These are phyloP conservation scores for Unio delphinus DNA, from an alignment of 2,888 invertebrate genomes.

Conservation along the genomic window DNA sequence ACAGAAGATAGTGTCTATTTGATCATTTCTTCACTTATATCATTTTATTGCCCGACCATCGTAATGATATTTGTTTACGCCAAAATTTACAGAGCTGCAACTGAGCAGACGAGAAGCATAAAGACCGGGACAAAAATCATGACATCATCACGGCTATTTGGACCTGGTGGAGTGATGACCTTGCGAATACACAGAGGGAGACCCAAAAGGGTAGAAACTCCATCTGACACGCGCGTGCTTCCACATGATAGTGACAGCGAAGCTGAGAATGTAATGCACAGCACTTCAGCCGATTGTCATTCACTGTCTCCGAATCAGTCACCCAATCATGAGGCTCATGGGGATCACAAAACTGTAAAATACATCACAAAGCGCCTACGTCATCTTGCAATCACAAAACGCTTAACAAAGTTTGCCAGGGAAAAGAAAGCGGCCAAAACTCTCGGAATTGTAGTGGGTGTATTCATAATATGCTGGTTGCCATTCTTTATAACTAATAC, in stretches of 20 bases:
- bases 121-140: constrained; percentile 87
- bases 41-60: constrained; percentile 95
- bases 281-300: constrained; percentile 15
- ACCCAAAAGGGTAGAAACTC: constrained; percentile 65
- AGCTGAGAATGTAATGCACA: constrained; percentile 26
- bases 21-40: constrained; percentile 96
- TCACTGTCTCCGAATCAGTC: too few species aligned
- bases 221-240: constrained; percentile 39
- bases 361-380: constrained; percentile 59
- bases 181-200: constrained; percentile 95
- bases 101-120: constrained; percentile 90
- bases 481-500: constrained; percentile 97
- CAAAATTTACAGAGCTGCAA: constrained; percentile 94
- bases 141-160: constrained; percentile 71
- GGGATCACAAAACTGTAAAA: constrained; percentile 48
- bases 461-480: constrained; percentile 96
- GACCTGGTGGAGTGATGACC: constrained; percentile 82
- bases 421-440: constrained; percentile 99
- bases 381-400: constrained; percentile 90
- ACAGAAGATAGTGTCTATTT: constrained; percentile 97
- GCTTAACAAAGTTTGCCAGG: constrained; percentile 94
- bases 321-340: constrained; percentile 10
- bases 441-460: constrained; percentile 96
- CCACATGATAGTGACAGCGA: constrained; percentile 53
- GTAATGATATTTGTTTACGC: constrained; percentile 99